These are phyloP conservation scores for Leptobrachium leishanense DNA, from an alignment of 2,113 vertebrate species.

Conservation along the genomic window DNA sequence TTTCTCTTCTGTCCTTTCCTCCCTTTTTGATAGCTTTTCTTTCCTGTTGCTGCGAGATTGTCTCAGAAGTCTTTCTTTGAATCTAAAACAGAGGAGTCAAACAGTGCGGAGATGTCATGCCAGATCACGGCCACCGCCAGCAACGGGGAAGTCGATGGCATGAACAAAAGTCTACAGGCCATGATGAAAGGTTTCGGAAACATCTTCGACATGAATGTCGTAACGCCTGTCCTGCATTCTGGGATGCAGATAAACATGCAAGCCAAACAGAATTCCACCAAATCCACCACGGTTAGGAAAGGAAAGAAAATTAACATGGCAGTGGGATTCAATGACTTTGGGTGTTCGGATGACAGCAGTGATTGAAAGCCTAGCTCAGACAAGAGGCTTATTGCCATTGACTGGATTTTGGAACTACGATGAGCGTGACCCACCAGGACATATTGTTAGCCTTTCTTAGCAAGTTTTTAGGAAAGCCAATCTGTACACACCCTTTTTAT, in stretches of 20 bases:
- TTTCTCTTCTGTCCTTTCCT: conserved; percentile 74
- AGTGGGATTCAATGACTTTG: conserved; percentile 82
- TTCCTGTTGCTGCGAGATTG: conserved; percentile 87
- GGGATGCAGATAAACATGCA: conserved; percentile 91
- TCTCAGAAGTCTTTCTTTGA: conserved; percentile 90
- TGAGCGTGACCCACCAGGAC: conserved; percentile 43
- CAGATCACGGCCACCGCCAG: conserved; percentile 82
- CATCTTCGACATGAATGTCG: conserved; percentile 84
- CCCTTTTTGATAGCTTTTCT: conserved; percentile 79
- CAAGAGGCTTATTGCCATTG: background rate
- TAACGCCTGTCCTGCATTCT: conserved; percentile 81
- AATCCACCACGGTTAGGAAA: conserved; percentile 85
- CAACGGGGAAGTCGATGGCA: conserved; percentile 84
- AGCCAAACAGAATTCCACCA: conserved; percentile 89
- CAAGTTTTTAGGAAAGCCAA: no score
- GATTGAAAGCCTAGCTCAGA: conserved; percentile 62
- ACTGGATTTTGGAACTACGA: conserved; percentile 15
- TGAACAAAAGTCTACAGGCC: conserved; percentile 81
- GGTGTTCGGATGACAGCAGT: conserved; percentile 76
- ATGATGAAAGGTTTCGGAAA: conserved; percentile 89
- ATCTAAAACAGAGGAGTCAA: conserved; percentile 89
- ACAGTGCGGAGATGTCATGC: conserved; percentile 90
- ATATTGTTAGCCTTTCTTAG: no score
- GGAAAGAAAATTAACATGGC: conserved; percentile 92
- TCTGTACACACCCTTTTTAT: conserved; percentile 46